Conservation (phyloP, 1,140 invertebrate species). For the Araneus ventricosus region DNA sequence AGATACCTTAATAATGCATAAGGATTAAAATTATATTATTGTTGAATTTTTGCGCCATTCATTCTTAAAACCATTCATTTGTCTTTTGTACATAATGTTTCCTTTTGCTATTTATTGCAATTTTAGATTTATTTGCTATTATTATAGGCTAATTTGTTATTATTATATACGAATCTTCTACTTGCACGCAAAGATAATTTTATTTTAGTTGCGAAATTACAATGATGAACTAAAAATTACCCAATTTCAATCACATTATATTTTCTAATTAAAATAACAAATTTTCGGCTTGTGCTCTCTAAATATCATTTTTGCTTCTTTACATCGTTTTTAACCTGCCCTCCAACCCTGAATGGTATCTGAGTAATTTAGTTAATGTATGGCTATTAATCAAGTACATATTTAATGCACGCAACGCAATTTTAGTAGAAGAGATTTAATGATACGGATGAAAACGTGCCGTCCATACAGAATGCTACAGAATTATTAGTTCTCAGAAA, state of each 20-base stretch:
- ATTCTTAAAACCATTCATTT: too few relatives aligned
- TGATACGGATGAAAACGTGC: constrained; percentile 37
- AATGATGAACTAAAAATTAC: too few relatives aligned
- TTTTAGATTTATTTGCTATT: too few relatives aligned
- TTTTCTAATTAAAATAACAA: not conserved
- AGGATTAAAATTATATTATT: too few relatives aligned
- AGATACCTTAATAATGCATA: too few relatives aligned
- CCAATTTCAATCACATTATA: not conserved
- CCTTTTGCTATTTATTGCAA: too few relatives aligned
- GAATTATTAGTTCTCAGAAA: not conserved
- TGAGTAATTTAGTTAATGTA: constrained; percentile 29
- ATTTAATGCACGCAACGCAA: constrained; percentile 46
- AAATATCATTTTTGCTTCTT: not conserved
- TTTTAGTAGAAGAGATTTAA: constrained; percentile 38
- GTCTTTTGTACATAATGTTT: too few relatives aligned
- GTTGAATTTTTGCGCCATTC: too few relatives aligned
- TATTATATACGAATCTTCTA: too few relatives aligned
- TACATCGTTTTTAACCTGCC: not conserved
- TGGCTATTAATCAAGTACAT: constrained; percentile 46
- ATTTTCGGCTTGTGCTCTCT: not conserved
- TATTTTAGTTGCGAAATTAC: too few relatives aligned
- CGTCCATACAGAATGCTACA: not conserved
- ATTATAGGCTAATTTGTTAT: too few relatives aligned
- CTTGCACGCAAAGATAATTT: too few relatives aligned
- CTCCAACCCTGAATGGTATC: not conserved